Evolutionary conservation across 2,113 vertebrate genomes (phyloP).

Genomic region (Lophotis ruficrista): DNA sequence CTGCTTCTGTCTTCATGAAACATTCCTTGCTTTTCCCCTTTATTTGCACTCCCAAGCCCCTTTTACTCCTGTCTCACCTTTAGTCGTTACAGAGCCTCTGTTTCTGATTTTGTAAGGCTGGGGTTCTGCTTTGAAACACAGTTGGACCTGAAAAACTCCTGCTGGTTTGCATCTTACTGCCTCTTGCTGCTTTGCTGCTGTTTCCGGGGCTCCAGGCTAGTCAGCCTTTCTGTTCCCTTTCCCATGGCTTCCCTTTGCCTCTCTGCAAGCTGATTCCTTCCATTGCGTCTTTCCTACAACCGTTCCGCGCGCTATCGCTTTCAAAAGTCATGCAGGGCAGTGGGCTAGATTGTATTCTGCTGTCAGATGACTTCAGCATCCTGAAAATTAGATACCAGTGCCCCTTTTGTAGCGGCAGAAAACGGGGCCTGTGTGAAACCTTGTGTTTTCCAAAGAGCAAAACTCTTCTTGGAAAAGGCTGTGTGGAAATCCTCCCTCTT

Average conservation of each 20-base stretch:
- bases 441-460: not conserved
- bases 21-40: not conserved
- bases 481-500: not conserved
- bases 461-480: not conserved
- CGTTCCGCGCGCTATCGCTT: not conserved
- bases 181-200: not conserved
- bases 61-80: not conserved
- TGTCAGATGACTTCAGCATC: not conserved
- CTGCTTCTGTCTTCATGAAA: not conserved
- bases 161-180: not conserved
- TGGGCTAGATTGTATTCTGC: not conserved
- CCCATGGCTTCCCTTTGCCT: not conserved
- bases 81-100: not conserved
- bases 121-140: not conserved
- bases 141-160: not conserved
- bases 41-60: not conserved
- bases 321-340: not conserved
- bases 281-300: not conserved
- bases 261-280: not conserved
- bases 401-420: not conserved
- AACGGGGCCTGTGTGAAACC: not conserved
- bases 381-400: not conserved
- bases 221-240: not conserved
- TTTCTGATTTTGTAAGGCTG: not conserved
- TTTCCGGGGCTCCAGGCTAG: not conserved